Evolutionary conservation across 2,113 vertebrate species (phyloP).

Genomic region (Macrotis lagotis): DNA sequence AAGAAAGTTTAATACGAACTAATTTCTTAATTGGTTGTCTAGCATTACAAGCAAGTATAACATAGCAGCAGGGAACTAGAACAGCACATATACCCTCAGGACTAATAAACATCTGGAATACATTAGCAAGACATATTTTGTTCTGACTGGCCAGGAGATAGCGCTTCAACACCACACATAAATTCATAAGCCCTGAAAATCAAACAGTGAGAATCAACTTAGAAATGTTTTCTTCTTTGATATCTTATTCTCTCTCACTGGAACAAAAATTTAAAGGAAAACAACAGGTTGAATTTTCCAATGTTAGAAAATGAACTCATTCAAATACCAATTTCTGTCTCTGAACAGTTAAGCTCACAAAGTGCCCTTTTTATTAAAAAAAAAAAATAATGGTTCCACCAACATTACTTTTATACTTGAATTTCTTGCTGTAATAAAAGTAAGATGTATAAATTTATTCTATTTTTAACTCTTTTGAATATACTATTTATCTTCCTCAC

Average conservation of each 20-base stretch:
- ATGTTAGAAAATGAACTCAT: conserved; percentile 29
- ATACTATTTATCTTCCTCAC: background rate
- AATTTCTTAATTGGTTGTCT: conserved; percentile 80
- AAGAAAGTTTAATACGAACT: conserved; percentile 81
- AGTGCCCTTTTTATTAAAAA: background rate
- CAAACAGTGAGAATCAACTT: conserved; percentile 1
- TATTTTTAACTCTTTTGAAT: background rate
- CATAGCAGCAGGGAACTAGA: conserved; percentile 78
- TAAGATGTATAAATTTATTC: background rate
- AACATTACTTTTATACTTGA: background rate
- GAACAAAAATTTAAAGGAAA: conserved; percentile 57
- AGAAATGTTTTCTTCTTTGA: conserved; percentile 36
- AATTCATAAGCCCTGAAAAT: background rate
- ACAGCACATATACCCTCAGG: conserved; percentile 77
- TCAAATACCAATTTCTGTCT: conserved; percentile 16
- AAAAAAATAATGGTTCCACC: background rate
- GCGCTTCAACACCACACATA: conserved; percentile 80
- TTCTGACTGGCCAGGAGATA: conserved; percentile 84
- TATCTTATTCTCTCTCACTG: background rate
- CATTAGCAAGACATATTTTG: conserved; percentile 62
- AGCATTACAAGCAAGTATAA: conserved; percentile 77
- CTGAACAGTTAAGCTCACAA: conserved; percentile 4
- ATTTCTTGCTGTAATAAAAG: background rate
- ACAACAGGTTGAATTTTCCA: conserved; percentile 53
- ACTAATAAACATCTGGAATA: conserved; percentile 81